Evolutionary conservation across 2,113 vertebrate species (phyloP), one percentile per base, ranked within the genome.

Genomic region (Siniperca knerii): DNA sequence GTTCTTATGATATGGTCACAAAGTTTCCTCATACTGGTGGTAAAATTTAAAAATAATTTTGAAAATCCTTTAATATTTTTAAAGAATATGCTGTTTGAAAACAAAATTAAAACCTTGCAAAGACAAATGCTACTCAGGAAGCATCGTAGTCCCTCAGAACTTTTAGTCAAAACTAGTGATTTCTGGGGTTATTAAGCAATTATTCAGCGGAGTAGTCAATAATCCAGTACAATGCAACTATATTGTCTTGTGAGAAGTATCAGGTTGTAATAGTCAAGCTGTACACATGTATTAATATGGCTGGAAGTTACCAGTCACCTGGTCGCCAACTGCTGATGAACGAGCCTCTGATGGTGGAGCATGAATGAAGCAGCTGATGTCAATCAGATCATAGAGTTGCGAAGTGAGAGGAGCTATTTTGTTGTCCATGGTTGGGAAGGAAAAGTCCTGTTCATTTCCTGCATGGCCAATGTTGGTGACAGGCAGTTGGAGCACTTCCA

Each of bases 1-100:
- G 44, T 65, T 79, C 29, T 70, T 12, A 25, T 42, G 23, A 83
- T 58, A 23, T 4, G 42, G 60, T 85, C 42, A 82, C 25, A 74
- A 74, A 79, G 29, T 25, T 33, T 21, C 15, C 3, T 55, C 11
- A 8, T 75, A 69, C 21, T 37, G 62, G 4, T 50, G 33, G 23
- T 50, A n/a, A 60, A 83, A 88, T 79, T 13, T 2, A 2, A 29
- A 40, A 29, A 55, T 18, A 20, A 6, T 50, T 57, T 40, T 69
- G 9, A 65, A 69, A 61, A 55, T 21, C 7, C 5, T 62, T 71
- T 35, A 13, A 50, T 58, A 65, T 61, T 81, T 78, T 21, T 0
- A n/a, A 48, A 74, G 48, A 62, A 68, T 11, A 37, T 0, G 5
- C 33, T 21, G 21, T 60, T 79, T 61, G 8, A 72, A 58, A 68